Conservation (phyloP, 1,140 invertebrate genomes). For the Aphelinus atriplicis region DNA sequence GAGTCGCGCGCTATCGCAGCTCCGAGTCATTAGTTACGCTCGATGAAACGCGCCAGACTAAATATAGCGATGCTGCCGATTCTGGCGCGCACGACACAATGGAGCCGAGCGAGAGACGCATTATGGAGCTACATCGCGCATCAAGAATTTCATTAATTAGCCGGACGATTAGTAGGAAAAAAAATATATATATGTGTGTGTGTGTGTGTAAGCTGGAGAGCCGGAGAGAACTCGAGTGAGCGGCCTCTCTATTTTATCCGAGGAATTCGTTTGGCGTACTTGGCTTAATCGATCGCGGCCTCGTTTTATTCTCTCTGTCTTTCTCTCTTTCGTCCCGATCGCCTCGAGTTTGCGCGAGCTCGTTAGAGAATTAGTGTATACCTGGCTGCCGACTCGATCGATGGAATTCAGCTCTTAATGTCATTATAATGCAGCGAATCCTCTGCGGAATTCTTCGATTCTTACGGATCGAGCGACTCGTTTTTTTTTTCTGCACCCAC, state of each 20-base stretch:
- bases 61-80: slow-evolving; percentile 29
- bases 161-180: slow-evolving; percentile 21
- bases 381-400: neutral
- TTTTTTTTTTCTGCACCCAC: too few relatives aligned
- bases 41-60: slow-evolving; percentile 30
- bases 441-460: too few relatives aligned
- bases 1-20: neutral
- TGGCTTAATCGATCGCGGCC: slow-evolving; percentile 29
- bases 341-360: slow-evolving; percentile 9
- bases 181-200: neutral
- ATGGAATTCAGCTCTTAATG: neutral
- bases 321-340: slow-evolving; percentile 14
- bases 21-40: slow-evolving; percentile 32
- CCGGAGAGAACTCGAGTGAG: too few relatives aligned
- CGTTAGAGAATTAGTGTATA: slow-evolving; percentile 25
- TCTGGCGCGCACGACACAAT: slow-evolving; percentile 7
- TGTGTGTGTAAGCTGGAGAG: too few relatives aligned
- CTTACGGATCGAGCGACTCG: too few relatives aligned
- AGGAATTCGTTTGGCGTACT: slow-evolving; percentile 22
- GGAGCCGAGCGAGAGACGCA: neutral
- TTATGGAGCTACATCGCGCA: slow-evolving; percentile 17
- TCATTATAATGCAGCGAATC: too few relatives aligned
- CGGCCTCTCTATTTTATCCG: neutral
- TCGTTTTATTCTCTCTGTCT: slow-evolving; percentile 7
- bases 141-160: slow-evolving; percentile 39